These are phyloP conservation scores for Alviniconcha strummeri DNA, from an alignment of 2,888 invertebrate genomes.

Conservation along the genomic window DNA sequence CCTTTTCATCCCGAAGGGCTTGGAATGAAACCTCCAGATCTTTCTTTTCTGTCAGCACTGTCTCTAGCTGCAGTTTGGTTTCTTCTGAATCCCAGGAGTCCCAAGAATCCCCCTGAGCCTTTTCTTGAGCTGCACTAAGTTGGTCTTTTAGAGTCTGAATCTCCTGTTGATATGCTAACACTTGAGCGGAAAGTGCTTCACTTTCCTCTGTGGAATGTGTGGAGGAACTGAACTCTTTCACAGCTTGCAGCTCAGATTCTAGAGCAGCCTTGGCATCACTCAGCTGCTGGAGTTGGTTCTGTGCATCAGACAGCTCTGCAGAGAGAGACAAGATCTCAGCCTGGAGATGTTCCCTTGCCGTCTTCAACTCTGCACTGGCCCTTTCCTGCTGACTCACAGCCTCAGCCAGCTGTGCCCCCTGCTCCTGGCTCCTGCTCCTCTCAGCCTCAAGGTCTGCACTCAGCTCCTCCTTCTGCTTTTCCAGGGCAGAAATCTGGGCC, in stretches of 20 bases:
- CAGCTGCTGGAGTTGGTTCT: slow-evolving; percentile 36
- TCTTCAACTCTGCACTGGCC: slow-evolving; percentile 42
- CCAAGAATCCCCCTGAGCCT: slow-evolving; percentile 10
- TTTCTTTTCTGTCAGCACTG: slow-evolving; percentile 48
- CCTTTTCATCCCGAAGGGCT: slow-evolving; percentile 15
- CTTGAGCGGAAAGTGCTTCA: slow-evolving; percentile 4
- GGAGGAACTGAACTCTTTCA: neutral
- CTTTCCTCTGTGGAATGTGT: neutral
- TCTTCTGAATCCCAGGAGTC: slow-evolving; percentile 37
- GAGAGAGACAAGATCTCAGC: slow-evolving; percentile 32
- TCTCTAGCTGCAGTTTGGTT: slow-evolving; percentile 50
- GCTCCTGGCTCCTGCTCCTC: slow-evolving; percentile 23
- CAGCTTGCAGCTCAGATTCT: slow-evolving; percentile 8
- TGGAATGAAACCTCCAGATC: slow-evolving; percentile 42
- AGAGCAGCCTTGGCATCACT: slow-evolving; percentile 10
- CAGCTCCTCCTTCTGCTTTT: slow-evolving; percentile 32
- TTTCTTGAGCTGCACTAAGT: slow-evolving; percentile 7
- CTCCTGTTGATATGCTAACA: slow-evolving; percentile 19
- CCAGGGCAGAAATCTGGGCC: slow-evolving; percentile 32
- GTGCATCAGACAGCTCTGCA: slow-evolving; percentile 36
- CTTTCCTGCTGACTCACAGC: slow-evolving; percentile 28
- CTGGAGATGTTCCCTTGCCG: slow-evolving; percentile 38
- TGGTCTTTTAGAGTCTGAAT: slow-evolving; percentile 28
- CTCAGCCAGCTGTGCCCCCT: slow-evolving; percentile 32
- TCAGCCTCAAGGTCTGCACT: slow-evolving; percentile 27